Evolutionary conservation across 92 coral and sea anemone genomes (phyloP).

Genomic region (Micromussa lordhowensis): DNA sequence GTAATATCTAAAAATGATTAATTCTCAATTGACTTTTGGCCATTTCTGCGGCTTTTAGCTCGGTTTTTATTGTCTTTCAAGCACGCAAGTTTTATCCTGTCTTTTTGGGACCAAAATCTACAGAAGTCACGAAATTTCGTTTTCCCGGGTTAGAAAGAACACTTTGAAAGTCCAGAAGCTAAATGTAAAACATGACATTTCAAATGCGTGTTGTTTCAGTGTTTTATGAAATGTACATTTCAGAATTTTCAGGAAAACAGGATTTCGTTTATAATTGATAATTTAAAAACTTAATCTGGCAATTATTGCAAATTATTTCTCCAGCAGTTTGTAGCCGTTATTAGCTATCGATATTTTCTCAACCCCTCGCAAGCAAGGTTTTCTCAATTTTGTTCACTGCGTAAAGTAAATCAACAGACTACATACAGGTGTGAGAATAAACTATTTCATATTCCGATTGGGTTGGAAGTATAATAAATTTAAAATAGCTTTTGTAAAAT

Average conservation of each 20-base stretch:
- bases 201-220: neutral
- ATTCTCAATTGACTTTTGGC: slow-evolving; percentile 55
- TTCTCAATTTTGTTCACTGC: slow-evolving; percentile 5
- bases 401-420: neutral
- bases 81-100: slow-evolving; percentile 33
- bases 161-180: neutral
- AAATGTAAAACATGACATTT: neutral
- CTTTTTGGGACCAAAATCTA: neutral
- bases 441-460: neutral
- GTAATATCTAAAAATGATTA: slow-evolving; percentile 57
- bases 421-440: slow-evolving; percentile 13
- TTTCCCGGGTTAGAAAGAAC: neutral
- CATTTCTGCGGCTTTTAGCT: slow-evolving; percentile 34
- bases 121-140: neutral
- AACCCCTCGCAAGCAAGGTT: no score
- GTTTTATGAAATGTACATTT: neutral
- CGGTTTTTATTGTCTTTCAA: slow-evolving; percentile 17
- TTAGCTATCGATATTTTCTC: neutral
- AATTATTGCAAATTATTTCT: slow-evolving; percentile 4
- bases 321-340: neutral
- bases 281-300: neutral
- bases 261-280: slow-evolving; percentile 9
- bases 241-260: slow-evolving; percentile 13
- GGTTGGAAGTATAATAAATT: neutral
- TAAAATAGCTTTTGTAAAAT: slow-evolving; percentile 1